Evolutionary conservation across 2,888 invertebrate species (phyloP).

Genomic region (Tetragnatha montana): DNA sequence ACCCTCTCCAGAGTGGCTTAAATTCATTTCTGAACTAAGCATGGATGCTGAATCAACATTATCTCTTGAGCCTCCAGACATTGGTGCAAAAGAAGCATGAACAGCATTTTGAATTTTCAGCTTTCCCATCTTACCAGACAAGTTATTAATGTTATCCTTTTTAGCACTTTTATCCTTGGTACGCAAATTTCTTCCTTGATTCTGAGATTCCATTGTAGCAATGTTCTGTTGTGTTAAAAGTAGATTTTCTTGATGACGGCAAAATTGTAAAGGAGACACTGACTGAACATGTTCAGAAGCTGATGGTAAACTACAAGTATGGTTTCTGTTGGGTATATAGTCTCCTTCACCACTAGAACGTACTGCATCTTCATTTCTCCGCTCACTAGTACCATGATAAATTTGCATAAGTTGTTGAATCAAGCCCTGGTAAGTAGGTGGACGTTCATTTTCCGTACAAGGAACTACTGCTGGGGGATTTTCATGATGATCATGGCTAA

Average conservation of each 20-base stretch:
- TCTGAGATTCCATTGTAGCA: conserved; percentile 58
- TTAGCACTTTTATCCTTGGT: conserved; percentile 24
- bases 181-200: conserved; percentile 44
- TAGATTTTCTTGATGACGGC: conserved; percentile 46
- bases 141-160: conserved; percentile 66
- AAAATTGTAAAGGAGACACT: neutral
- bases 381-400: conserved; percentile 12
- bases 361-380: conserved; percentile 50
- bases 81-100: conserved; percentile 16
- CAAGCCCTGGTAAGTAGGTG: conserved; percentile 26
- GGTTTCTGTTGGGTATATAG: conserved; percentile 40
- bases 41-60: conserved; percentile 52
- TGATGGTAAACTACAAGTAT: neutral
- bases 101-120: conserved; percentile 35
- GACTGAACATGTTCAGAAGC: conserved; percentile 22
- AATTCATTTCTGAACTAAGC: conserved; percentile 57
- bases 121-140: conserved; percentile 61
- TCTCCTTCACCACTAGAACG: conserved; percentile 68
- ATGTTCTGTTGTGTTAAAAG: conserved; percentile 62
- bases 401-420: conserved; percentile 41
- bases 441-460: neutral
- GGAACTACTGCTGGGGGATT: neutral
- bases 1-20: conserved; percentile 44
- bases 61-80: neutral
- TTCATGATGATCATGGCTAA: neutral